A percentile compares a stretch with the other conserved stretches of the same genome.
Conservation (phyloP, 2,113 vertebrate genomes). For the Falco punctatus region DNA sequence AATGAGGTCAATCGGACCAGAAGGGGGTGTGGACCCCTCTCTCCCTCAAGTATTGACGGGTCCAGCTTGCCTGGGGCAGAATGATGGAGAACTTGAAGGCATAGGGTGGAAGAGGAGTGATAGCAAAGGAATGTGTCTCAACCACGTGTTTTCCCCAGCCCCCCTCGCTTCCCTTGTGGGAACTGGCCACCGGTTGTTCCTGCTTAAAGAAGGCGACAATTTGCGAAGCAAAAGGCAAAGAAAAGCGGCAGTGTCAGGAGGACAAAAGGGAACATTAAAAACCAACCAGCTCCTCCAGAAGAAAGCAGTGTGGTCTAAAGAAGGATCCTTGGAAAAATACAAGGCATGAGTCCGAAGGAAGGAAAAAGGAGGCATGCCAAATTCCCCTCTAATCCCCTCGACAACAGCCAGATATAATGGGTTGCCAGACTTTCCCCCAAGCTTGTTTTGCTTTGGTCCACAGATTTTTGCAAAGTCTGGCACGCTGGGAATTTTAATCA, state of each 20-base stretch:
- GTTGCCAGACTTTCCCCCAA: conserved; percentile 46
- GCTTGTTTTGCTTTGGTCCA: conserved; percentile 32
- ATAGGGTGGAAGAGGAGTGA: background rate
- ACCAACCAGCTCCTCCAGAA: background rate
- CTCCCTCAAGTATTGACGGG: background rate
- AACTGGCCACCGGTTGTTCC: background rate
- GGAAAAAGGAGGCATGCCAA: conserved; percentile 42
- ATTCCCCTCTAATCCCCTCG: conserved; percentile 62
- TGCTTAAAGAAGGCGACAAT: background rate
- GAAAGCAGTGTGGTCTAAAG: conserved; percentile 12
- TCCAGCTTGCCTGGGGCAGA: background rate
- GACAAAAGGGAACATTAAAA: conserved; percentile 63
- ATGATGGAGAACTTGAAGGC: background rate
- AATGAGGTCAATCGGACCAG: background rate
- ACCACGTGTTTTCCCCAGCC: background rate
- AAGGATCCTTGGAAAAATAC: conserved; percentile 45
- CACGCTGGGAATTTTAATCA: conserved; percentile 54
- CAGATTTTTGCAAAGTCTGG: conserved; percentile 43
- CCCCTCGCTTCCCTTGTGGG: background rate
- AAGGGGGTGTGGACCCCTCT: background rate
- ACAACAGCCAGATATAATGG: conserved; percentile 16
- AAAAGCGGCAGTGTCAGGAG: background rate
- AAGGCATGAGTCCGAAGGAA: conserved; percentile 31
- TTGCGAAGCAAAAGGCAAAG: background rate
- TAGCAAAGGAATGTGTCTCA: rapidly evolving